Conservation (phyloP, 2,113 vertebrate genomes). For the Haemorhous mexicanus region DNA sequence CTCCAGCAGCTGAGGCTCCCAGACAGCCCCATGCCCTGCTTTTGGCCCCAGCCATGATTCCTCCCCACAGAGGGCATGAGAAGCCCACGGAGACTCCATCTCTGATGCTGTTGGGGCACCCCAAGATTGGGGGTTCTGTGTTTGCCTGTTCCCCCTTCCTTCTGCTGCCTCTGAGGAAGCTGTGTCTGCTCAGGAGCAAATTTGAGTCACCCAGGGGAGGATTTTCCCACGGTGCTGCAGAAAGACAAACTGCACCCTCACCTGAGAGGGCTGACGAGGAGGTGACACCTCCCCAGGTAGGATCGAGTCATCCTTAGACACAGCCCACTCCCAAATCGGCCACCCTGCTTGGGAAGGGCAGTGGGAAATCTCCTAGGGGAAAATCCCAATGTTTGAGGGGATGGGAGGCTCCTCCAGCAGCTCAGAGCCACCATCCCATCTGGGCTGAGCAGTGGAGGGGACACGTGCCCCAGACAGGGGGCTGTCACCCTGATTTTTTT, state of each 20-base stretch:
- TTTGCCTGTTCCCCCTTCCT: background rate
- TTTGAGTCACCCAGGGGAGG: constrained; percentile 26
- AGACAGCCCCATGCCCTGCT: background rate
- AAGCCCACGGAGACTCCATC: rapidly evolving
- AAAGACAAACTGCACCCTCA: background rate
- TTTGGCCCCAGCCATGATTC: background rate
- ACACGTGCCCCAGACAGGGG: rapidly evolving
- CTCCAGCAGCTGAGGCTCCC: rapidly evolving
- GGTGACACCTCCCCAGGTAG: background rate
- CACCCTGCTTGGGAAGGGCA: rapidly evolving
- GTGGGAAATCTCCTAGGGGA: background rate
- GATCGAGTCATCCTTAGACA: background rate
- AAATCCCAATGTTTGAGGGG: background rate
- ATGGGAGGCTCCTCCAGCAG: background rate
- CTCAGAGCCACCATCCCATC: background rate
- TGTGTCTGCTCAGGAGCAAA: background rate
- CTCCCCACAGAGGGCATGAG: rapidly evolving
- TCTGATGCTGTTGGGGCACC: rapidly evolving
- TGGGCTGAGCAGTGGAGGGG: background rate
- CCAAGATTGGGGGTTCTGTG: rapidly evolving
- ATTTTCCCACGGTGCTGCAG: constrained; percentile 55
- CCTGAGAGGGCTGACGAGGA: background rate
- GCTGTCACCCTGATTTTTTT: too few relatives aligned
- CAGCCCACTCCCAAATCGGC: background rate
- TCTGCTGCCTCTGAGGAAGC: background rate